Base-by-base conservation (phyloP, 1,140 invertebrate genomes). In the Steinernema feltiae region DNA sequence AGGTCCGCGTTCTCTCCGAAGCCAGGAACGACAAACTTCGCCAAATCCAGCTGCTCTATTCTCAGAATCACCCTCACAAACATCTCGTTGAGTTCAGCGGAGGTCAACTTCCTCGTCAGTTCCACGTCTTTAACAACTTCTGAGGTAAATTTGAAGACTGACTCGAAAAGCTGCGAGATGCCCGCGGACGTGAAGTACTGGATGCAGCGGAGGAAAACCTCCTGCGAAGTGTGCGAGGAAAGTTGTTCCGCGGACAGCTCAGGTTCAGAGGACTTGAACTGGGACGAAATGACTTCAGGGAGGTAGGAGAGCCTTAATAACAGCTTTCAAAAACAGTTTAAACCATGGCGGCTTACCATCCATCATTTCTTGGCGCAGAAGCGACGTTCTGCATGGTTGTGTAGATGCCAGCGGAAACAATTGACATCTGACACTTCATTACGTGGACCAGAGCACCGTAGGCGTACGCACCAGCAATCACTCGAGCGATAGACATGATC, bases 361-460 rank as follows among this genome's bases (percentile, higher is more conserved):
- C 53, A 27, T 21, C 24, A 63, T 63, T 27, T 27, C 24, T 15
- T 7, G 53, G 12, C 24, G 3, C 24, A n/a, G 53, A 46, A n/a
- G 12, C 15, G 24, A 27, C 53, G n/a, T 27, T 12, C 24, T 63
- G 12, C 53, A 63, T 63, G 3, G 53, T 63, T 21, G 3, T 12
- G 24, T 63, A 63, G 24, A 63, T 63, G 2, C 53, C 53, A 27
- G 53, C 53, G 12, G 53, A 63, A 7, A 63, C 53, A 17, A 63
- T 63, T 3, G 53, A 63, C 53, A 63, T 63, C 53, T 63, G 53
- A 63, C 53, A 63, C 53, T 63, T 63, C 53, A 63, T 63, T 3
- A 63, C 53, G 12, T 63, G 53, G 3, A 63, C 53, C 24, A 63
- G 24, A 27, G 53, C 53, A 15, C 7, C 24, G 24, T 17, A 63